A percentile compares a stretch with the other conserved stretches of the same genome.
Evolutionary conservation across 2,888 invertebrate genomes (phyloP).

Genomic region (Macaria notata): DNA sequence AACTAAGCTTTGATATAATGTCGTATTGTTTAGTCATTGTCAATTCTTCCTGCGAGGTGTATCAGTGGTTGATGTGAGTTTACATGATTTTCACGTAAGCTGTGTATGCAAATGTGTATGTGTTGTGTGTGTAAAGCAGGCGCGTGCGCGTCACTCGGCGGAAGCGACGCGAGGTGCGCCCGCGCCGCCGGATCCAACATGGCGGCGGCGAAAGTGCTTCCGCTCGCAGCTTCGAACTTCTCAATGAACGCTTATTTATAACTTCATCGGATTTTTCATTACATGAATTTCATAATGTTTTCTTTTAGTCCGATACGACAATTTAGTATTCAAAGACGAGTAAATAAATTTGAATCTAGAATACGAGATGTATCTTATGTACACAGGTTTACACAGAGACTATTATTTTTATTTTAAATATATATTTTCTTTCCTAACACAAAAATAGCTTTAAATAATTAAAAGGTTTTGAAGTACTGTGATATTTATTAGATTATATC

Average conservation of each 20-base stretch:
- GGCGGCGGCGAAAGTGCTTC: constrained; percentile 81
- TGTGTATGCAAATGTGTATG: constrained; percentile 72
- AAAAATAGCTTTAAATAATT: too few species aligned
- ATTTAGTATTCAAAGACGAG: too few species aligned
- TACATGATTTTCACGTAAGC: constrained; percentile 69
- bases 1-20: constrained; percentile 6
- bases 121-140: constrained; percentile 70
- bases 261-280: constrained; percentile 45
- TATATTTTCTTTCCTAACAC: too few species aligned
- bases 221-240: constrained; percentile 66
- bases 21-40: constrained; percentile 18
- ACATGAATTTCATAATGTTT: constrained; percentile 17
- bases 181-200: constrained; percentile 79
- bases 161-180: constrained; percentile 74
- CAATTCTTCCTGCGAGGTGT: constrained; percentile 29
- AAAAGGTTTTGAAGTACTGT: too few species aligned
- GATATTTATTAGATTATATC: too few species aligned
- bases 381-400: too few species aligned
- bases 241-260: constrained; percentile 69
- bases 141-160: constrained; percentile 76
- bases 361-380: too few species aligned
- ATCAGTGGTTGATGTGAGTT: constrained; percentile 40
- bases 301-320: constrained; percentile 9
- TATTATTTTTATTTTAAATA: too few species aligned
- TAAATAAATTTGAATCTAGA: too few species aligned